Evolutionary conservation across 2,888 invertebrate species (phyloP).

Genomic region (Sepiola atlantica): DNA sequence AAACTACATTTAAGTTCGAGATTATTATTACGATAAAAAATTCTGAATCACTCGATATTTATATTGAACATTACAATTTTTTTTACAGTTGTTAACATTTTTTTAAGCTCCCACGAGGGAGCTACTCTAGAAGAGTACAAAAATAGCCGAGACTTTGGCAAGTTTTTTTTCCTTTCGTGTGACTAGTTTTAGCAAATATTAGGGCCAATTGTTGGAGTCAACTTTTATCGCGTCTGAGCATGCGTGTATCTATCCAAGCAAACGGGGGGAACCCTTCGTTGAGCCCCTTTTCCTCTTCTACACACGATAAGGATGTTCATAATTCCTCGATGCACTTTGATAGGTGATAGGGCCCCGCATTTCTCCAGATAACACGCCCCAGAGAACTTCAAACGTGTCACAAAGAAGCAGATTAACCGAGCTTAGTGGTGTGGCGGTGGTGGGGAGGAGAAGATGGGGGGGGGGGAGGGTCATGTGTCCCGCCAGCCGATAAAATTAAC

Average conservation of each 20-base stretch:
- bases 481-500: not conserved
- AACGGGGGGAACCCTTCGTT: not conserved
- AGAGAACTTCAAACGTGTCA: conserved; percentile 2
- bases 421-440: not conserved
- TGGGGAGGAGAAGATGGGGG: no score
- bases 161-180: not conserved
- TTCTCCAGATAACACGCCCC: not conserved
- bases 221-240: not conserved
- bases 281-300: not conserved
- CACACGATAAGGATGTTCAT: not conserved
- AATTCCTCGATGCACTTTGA: not conserved
- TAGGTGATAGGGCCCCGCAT: not conserved
- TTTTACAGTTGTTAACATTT: no score
- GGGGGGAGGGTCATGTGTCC: not conserved
- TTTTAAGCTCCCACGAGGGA: no score
- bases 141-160: no score
- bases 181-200: not conserved
- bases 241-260: not conserved
- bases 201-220: not conserved
- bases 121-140: no score
- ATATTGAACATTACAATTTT: no score
- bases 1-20: no score
- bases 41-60: no score
- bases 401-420: not conserved
- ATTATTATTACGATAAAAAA: no score